These are phyloP conservation scores for Schizopygopsis pylzovi DNA, from an alignment of 2,797 vertebrate species.

Conservation along the genomic window DNA sequence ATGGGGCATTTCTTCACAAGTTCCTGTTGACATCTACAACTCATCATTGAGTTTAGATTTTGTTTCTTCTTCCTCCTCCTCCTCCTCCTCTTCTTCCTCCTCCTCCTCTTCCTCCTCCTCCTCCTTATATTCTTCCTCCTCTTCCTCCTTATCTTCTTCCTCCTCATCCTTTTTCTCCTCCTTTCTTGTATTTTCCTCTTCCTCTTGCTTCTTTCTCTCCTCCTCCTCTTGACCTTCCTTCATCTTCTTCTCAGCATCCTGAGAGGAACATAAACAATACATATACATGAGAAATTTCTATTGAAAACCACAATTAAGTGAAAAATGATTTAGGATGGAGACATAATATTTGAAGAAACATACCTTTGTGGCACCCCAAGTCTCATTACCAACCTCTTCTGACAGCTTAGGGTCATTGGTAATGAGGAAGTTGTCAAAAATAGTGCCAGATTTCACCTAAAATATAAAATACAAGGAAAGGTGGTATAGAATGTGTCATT, in stretches of 20 bases:
- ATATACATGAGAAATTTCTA: background rate
- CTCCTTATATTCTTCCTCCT: constrained; percentile 48
- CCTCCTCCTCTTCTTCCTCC: constrained; percentile 60
- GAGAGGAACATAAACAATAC: background rate
- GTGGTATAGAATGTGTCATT: background rate
- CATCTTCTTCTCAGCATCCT: constrained; percentile 83
- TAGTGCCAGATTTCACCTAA: constrained; percentile 86
- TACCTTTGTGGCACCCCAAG: constrained; percentile 84
- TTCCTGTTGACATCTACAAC: constrained; percentile 75
- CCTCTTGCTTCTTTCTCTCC: constrained; percentile 80
- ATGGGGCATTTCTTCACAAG: constrained; percentile 44
- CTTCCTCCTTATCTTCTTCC: constrained; percentile 53
- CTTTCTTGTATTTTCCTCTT: constrained; percentile 79
- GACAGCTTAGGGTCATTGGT: constrained; percentile 83
- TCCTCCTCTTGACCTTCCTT: constrained; percentile 82
- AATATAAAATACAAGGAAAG: constrained; percentile 9
- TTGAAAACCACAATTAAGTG: background rate
- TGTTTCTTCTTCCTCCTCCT: constrained; percentile 69
- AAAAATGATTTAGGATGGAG: background rate
- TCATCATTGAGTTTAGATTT: constrained; percentile 81
- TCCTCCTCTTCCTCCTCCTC: constrained; percentile 66
- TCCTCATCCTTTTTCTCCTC: constrained; percentile 72
- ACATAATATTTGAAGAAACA: constrained; percentile 19
- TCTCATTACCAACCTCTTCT: constrained; percentile 83
- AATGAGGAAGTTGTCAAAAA: constrained; percentile 89